A percentile compares a stretch with the other conserved stretches of the same genome.
These are phyloP conservation scores for Trididemnum nubilum DNA, from an alignment of 23 tunicate species.

Conservation along the genomic window DNA sequence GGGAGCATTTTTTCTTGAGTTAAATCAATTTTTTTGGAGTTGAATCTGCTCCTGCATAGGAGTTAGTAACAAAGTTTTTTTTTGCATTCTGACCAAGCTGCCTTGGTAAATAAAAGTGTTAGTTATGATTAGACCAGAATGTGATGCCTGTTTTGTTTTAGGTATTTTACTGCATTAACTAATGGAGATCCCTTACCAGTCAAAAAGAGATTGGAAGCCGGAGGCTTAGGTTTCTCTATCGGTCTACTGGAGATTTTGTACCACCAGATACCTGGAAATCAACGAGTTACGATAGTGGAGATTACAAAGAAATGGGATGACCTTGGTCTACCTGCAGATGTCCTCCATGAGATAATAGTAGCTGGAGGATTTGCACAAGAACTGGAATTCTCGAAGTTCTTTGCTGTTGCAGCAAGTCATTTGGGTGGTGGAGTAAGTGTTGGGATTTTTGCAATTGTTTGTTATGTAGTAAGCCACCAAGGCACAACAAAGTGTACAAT, in stretches of 20 bases:
- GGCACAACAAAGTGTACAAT: too few relatives aligned
- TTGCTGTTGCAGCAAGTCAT: constrained; percentile 91
- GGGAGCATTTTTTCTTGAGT: too few relatives aligned
- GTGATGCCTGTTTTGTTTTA: too few relatives aligned
- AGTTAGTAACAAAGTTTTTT: too few relatives aligned
- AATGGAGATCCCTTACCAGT: constrained; percentile 87
- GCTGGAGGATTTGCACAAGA: constrained; percentile 88
- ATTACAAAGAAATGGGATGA: constrained; percentile 75
- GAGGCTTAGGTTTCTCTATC: constrained; percentile 70
- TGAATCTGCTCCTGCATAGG: too few relatives aligned
- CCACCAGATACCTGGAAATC: constrained; percentile 68
- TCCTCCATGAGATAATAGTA: constrained; percentile 51
- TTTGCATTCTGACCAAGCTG: too few relatives aligned
- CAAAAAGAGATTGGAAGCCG: constrained; percentile 83
- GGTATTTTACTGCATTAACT: constrained; percentile 81
- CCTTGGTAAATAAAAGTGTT: too few relatives aligned
- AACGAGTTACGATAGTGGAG: constrained; percentile 17
- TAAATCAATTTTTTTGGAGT: too few relatives aligned
- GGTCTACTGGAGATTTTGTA: constrained; percentile 87
- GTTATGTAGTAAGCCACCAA: background rate
- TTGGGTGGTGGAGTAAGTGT: constrained; percentile 73
- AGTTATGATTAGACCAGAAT: too few relatives aligned
- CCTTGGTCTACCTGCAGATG: constrained; percentile 80
- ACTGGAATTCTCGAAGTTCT: constrained; percentile 73
- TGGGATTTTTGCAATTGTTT: background rate